phyloP scores from a whole-genome alignment of 2,113 vertebrate species.

The Otus sunia region DNA sequence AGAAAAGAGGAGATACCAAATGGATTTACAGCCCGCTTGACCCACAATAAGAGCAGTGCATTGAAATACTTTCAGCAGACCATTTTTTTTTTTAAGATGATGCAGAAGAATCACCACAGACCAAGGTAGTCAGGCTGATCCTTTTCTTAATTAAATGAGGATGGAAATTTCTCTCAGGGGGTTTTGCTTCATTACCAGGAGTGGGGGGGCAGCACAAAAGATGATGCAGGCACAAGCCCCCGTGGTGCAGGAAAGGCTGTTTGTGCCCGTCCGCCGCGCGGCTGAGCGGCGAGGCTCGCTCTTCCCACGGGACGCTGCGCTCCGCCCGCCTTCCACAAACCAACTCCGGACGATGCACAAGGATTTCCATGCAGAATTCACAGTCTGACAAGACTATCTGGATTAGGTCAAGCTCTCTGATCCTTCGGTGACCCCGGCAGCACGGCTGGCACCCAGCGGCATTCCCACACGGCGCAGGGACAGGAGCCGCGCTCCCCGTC shows the following conservation, averaged over 20 bases:
- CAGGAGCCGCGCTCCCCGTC: not conserved
- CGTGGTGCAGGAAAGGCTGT: not conserved
- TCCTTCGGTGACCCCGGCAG: rapidly evolving
- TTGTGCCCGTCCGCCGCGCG: rapidly evolving
- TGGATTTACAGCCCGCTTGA: not conserved
- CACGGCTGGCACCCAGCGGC: rapidly evolving
- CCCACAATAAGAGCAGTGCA: not conserved
- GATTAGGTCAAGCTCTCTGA: not conserved
- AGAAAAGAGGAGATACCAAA: rapidly evolving
- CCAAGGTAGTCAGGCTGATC: not conserved
- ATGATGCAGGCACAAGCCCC: rapidly evolving
- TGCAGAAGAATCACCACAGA: not conserved
- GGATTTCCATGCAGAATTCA: not conserved
- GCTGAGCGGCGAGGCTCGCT: not conserved
- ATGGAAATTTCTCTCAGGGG: not conserved
- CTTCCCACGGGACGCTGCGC: not conserved
- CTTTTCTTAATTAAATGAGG: not conserved
- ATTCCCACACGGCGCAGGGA: rapidly evolving
- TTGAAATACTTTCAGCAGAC: not conserved
- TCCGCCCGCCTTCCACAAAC: not conserved
- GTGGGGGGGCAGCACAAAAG: not conserved
- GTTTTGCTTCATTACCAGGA: not conserved
- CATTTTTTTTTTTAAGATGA: not conserved
- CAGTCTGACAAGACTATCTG: rapidly evolving
- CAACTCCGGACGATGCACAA: rapidly evolving